Conservation (phyloP, 1,140 invertebrate genomes). For the Zaprionus gabonicus region DNA sequence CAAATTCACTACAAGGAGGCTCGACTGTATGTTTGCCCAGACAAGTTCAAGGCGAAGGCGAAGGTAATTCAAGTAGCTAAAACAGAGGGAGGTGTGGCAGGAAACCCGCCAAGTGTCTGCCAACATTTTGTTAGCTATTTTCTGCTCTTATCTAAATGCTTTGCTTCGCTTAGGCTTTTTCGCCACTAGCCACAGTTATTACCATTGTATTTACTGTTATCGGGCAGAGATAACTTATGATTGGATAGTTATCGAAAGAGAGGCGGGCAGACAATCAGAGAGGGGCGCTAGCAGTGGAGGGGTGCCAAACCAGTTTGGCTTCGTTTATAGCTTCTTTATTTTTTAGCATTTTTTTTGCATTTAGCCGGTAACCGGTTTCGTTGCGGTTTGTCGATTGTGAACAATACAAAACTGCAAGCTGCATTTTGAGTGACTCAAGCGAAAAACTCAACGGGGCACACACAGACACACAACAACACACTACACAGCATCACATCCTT, state of each 20-base stretch:
- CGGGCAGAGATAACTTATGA: conserved; percentile 8
- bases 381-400: conserved; percentile 37
- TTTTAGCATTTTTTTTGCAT: conserved; percentile 33
- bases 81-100: conserved; percentile 15
- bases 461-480: conserved; percentile 6
- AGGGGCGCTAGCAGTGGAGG: conserved; percentile 1
- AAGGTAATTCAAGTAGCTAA: conserved; percentile 39
- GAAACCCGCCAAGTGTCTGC: conserved; percentile 47
- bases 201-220: conserved; percentile 21
- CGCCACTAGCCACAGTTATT: conserved; percentile 22
- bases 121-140: conserved; percentile 26
- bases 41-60: conserved; percentile 58
- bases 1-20: not conserved
- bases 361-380: conserved; percentile 78
- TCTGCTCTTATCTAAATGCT: conserved; percentile 11
- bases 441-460: conserved; percentile 7
- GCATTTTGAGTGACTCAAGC: conserved; percentile 54
- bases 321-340: conserved; percentile 1
- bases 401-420: conserved; percentile 52
- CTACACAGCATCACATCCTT: conserved; percentile 13
- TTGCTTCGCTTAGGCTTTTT: conserved; percentile 8
- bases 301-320: conserved; percentile 57
- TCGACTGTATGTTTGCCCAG: not conserved
- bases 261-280: conserved; percentile 6
- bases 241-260: conserved; percentile 17